Evolutionary conservation across 2,888 invertebrate genomes (phyloP), one percentile per base, ranked within the genome.

Genomic region (Cerastoderma edule): DNA sequence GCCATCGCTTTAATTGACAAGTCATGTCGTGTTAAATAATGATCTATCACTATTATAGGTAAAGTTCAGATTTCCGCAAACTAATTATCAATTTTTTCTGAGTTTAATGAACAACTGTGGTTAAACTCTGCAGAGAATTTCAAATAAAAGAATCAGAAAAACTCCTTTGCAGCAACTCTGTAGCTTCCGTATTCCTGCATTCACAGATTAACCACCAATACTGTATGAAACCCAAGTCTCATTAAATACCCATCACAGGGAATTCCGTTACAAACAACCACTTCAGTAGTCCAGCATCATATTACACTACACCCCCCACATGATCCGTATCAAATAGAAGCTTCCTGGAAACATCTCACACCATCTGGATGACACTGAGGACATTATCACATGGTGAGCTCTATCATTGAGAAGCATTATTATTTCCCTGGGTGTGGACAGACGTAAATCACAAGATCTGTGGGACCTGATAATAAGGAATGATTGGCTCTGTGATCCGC

Each of bases 211-310:
- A 57, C 32, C 33, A 50, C 24, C 50, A 50, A 27, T 50, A 50
- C n/a, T 22, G 24, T n/a, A n/a, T 22, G 50, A 50, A 22, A 57
- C 33, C n/a, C n/a, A 19, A 6, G n/a, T 60, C 60, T 60, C 60
- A 60, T 60, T 60, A 60, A 60, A 60, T 39, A 33, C 60, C 60
- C 60, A 60, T 56, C 56, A 56, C 32, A 16, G 27, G 19, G 10
- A 24, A 44, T 60, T 60, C 60, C 39, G 39, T 60, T 60, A 35
- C 60, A 60, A 60, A 60, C 60, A 60, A 60, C 39, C 60, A 60
- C 60, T 60, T 39, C 60, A 27, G 16, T 24, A 60, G 60, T 60
- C 60, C 60, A 60, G 33, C 60, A 33, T 60, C 60, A 60, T 39
- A 24, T 60, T 60, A 39, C n/a, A 35, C 60, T 60, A 39, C n/a